These are phyloP conservation scores for Drosophila rhopaloa DNA, from an alignment of 1,140 invertebrate species.

Conservation along the genomic window DNA sequence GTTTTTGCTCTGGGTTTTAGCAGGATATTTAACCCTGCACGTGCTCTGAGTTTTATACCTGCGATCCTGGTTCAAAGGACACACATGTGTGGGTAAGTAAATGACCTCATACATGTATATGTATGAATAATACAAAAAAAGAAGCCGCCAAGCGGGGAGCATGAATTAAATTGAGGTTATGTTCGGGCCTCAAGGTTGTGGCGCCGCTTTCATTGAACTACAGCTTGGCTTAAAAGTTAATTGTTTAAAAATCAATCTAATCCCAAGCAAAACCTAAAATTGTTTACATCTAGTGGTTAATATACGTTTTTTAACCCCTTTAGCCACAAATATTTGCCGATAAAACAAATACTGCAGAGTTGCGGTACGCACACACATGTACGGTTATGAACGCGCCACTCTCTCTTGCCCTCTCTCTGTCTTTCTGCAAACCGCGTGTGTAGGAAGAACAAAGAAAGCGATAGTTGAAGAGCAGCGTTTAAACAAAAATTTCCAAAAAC, in stretches of 20 bases:
- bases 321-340: slow-evolving; percentile 20
- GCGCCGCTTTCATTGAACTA: slow-evolving; percentile 57
- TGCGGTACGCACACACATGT: slow-evolving; percentile 28
- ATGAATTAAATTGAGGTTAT: slow-evolving; percentile 70
- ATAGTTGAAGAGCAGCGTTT: slow-evolving; percentile 58
- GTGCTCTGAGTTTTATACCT: slow-evolving; percentile 5
- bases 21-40: slow-evolving; percentile 39
- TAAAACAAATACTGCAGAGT: slow-evolving; percentile 45
- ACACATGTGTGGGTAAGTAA: slow-evolving; percentile 51
- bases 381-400: slow-evolving; percentile 52
- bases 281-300: background rate
- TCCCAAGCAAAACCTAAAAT: too few relatives aligned
- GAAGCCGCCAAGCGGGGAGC: slow-evolving; percentile 29
- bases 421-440: slow-evolving; percentile 66
- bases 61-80: slow-evolving; percentile 44
- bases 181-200: slow-evolving; percentile 72
- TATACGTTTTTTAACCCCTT: background rate
- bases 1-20: slow-evolving; percentile 18
- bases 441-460: slow-evolving; percentile 66
- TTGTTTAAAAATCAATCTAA: background rate
- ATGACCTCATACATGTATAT: slow-evolving; percentile 64
- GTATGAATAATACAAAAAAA: slow-evolving; percentile 6
- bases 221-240: background rate
- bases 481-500: slow-evolving; percentile 75
- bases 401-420: slow-evolving; percentile 14